Conservation (phyloP, 1,140 invertebrate genomes). For the Idris sp. region DNA sequence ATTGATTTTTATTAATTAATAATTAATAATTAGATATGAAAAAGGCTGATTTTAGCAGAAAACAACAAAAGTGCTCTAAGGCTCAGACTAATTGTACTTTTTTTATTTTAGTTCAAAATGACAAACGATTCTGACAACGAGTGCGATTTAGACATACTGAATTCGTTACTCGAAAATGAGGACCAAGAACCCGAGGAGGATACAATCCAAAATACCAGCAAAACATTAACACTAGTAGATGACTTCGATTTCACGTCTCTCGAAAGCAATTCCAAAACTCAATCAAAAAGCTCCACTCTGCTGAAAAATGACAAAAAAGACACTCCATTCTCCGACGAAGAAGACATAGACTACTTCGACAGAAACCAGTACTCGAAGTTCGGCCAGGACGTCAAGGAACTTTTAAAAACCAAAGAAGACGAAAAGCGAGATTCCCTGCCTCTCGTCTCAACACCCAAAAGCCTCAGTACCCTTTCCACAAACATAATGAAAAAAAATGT, state of each 20-base stretch:
- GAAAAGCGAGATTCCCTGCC: no score
- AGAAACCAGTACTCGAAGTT: constrained; percentile 84
- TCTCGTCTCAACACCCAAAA: no score
- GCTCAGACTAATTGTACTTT: no score
- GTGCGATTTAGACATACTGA: constrained; percentile 69
- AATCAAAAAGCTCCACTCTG: no score
- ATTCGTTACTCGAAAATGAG: constrained; percentile 66
- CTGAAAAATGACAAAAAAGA: no score
- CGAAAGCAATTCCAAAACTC: no score
- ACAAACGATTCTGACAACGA: constrained; percentile 39
- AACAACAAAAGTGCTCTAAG: no score
- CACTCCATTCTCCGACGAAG: constrained; percentile 86
- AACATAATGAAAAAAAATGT: constrained; percentile 34
- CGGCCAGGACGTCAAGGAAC: constrained; percentile 83
- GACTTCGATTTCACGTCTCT: constrained; percentile 68
- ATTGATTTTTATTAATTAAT: no score
- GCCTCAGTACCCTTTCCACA: constrained; percentile 17
- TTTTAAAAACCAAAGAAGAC: constrained; percentile 77
- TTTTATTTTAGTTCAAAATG: constrained; percentile 32
- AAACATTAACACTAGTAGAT: constrained; percentile 19
- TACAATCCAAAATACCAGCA: neutral
- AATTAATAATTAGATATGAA: no score
- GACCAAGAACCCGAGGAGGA: constrained; percentile 7
- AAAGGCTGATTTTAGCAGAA: no score
- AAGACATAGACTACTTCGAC: constrained; percentile 85